Evolutionary conservation across 2,113 vertebrate species (phyloP).

Genomic region (Acrocephalus kingi): DNA sequence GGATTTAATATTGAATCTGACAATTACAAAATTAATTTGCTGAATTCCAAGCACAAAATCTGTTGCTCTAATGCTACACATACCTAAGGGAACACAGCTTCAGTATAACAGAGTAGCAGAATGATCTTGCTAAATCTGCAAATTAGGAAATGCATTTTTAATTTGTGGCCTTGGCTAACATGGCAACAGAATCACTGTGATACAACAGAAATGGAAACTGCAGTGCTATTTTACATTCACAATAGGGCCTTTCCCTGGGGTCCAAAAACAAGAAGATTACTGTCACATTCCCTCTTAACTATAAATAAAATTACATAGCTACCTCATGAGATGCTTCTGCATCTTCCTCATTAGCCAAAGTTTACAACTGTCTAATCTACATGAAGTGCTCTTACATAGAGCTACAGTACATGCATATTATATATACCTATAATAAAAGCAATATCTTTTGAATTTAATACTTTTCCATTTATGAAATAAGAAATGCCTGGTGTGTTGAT

Average conservation of each 20-base stretch:
- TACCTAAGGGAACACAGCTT: not conserved
- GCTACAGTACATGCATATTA: not conserved
- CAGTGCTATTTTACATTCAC: slow-evolving; percentile 5
- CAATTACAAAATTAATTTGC: not conserved
- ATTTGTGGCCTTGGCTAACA: not conserved
- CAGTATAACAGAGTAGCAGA: not conserved
- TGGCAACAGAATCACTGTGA: slow-evolving; percentile 25
- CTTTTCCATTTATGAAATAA: not conserved
- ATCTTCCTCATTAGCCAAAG: not conserved
- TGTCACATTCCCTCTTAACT: not conserved
- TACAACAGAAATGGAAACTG: slow-evolving; percentile 18
- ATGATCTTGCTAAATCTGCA: not conserved
- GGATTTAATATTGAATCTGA: not conserved
- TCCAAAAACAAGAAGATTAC: not conserved
- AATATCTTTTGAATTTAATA: not conserved
- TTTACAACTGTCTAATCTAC: not conserved
- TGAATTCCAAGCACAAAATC: not conserved
- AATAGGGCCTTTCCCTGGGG: not conserved
- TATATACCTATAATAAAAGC: not conserved
- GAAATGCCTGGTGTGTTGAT: not conserved
- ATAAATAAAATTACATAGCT: not conserved
- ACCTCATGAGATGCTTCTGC: not conserved
- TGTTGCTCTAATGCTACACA: not conserved
- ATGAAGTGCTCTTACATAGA: not conserved
- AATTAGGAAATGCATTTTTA: slow-evolving; percentile 18